Evolutionary conservation across 2,113 vertebrate species (phyloP).

Genomic region (Canis aureus): DNA sequence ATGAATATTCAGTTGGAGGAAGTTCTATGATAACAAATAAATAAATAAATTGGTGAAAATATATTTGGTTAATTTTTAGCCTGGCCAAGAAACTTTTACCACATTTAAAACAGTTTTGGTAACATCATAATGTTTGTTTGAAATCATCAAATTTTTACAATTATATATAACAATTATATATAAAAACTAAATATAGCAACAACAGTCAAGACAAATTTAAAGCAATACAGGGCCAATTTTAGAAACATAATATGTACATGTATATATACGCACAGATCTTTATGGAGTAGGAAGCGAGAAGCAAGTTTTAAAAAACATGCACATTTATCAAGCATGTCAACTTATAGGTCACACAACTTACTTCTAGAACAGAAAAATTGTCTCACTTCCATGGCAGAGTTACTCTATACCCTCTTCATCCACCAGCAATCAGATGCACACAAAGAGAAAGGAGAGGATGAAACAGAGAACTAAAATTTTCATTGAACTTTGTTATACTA

Average conservation of each 20-base stretch:
- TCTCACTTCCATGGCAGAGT: background rate
- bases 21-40: background rate
- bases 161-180: background rate
- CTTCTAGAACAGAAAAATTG: background rate
- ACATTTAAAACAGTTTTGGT: constrained; percentile 3
- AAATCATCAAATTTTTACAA: constrained; percentile 25
- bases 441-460: background rate
- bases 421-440: background rate
- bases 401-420: background rate
- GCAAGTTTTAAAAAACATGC: background rate
- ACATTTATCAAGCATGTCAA: background rate
- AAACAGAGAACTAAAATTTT: background rate
- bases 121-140: background rate
- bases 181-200: background rate
- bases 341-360: background rate
- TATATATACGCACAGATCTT: background rate
- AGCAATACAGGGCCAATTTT: background rate
- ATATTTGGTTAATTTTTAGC: background rate
- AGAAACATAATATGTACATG: background rate
- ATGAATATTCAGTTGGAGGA: background rate
- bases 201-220: background rate
- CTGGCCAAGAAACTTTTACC: background rate
- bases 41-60: background rate
- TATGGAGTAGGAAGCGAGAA: background rate
- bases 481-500: background rate